Conservation (phyloP, 2,113 vertebrate genomes). For the Vidua chalybeata region DNA sequence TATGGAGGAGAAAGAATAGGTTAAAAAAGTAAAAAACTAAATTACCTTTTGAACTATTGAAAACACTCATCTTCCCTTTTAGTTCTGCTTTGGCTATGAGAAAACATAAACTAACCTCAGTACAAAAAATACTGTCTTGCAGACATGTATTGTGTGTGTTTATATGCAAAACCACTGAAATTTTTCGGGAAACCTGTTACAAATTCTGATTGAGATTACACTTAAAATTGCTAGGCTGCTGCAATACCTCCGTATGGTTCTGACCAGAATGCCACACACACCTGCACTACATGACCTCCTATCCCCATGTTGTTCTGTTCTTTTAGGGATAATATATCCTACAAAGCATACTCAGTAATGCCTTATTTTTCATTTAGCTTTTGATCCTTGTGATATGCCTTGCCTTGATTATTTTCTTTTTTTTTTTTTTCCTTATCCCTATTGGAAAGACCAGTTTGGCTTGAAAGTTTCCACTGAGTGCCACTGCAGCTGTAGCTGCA, state of each 20-base stretch:
- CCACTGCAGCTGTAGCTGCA: background rate
- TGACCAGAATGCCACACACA: background rate
- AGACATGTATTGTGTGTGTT: background rate
- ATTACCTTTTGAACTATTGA: background rate
- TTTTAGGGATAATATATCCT: background rate
- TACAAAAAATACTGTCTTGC: background rate
- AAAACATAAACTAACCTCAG: background rate
- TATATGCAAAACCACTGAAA: background rate
- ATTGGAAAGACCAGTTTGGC: background rate
- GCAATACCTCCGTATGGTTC: background rate
- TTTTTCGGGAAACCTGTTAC: background rate
- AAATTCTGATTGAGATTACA: background rate
- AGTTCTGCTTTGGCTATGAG: background rate
- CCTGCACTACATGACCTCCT: background rate
- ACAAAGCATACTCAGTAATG: background rate
- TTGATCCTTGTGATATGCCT: background rate
- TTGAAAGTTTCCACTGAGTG: background rate
- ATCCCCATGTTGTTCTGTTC: background rate
- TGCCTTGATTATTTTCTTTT: accelerated
- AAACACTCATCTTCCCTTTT: background rate
- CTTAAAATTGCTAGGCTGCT: background rate
- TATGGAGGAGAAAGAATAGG: background rate
- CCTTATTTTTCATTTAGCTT: background rate
- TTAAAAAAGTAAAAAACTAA: background rate
- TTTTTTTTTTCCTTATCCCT: background rate